Percentiles rank a stretch among this genome's conserved stretches.
These are phyloP conservation scores for Balanococcus diminutus DNA, from an alignment of 2,888 invertebrate genomes.

Conservation along the genomic window DNA sequence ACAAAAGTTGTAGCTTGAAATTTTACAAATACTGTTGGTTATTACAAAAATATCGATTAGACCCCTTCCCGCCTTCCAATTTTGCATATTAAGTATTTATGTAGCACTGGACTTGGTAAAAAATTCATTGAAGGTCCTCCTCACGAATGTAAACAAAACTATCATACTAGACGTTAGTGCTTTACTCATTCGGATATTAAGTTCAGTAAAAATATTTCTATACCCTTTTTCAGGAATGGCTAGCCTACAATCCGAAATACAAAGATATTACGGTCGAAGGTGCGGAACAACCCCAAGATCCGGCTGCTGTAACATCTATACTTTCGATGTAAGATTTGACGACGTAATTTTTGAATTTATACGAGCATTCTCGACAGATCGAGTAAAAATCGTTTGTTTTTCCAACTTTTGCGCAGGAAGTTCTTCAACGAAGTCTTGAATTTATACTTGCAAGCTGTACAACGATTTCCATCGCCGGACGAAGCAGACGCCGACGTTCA, in stretches of 20 bases:
- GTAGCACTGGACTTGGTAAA: too few species aligned
- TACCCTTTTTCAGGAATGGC: slow-evolving; percentile 71
- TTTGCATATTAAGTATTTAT: slow-evolving; percentile 2
- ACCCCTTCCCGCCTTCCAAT: too few species aligned
- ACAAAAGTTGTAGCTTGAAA: too few species aligned
- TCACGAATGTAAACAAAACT: too few species aligned
- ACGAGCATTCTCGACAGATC: too few species aligned
- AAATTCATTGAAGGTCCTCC: too few species aligned
- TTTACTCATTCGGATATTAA: too few species aligned
- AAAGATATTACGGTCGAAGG: slow-evolving; percentile 69
- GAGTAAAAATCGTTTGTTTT: too few species aligned
- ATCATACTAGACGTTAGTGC: too few species aligned
- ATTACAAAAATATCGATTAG: too few species aligned
- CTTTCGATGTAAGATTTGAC: slow-evolving; percentile 63
- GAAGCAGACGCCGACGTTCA: slow-evolving; percentile 88
- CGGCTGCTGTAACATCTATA: slow-evolving; percentile 63
- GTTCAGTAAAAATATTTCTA: too few species aligned
- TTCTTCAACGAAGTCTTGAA: slow-evolving; percentile 73
- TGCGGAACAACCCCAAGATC: slow-evolving; percentile 58
- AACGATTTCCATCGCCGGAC: slow-evolving; percentile 63
- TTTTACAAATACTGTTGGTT: too few species aligned
- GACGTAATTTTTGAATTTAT: slow-evolving; percentile 36
- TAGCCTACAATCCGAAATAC: slow-evolving; percentile 81
- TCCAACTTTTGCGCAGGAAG: slow-evolving; percentile 61
- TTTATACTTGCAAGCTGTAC: slow-evolving; percentile 68